Evolutionary conservation across 2,113 vertebrate species (phyloP).

Genomic region (Panurus biarmicus): DNA sequence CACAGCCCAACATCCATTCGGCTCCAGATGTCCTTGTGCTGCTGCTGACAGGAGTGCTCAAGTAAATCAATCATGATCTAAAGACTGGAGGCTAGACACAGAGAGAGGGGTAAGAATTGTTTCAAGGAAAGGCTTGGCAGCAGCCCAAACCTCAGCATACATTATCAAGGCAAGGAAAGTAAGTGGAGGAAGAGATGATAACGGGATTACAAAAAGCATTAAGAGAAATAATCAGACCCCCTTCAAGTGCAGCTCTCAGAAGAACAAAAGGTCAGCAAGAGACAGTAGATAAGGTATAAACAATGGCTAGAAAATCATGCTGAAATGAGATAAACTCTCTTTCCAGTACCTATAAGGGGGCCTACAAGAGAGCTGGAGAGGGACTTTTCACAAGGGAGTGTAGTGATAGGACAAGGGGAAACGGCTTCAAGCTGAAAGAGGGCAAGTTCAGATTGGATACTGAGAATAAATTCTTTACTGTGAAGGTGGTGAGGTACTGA

Average conservation of each 20-base stretch:
- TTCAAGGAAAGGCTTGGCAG: background rate
- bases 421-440: background rate
- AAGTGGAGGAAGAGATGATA: background rate
- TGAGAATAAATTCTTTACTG: background rate
- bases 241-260: background rate
- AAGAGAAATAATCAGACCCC: background rate
- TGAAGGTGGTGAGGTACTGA: background rate
- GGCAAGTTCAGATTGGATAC: background rate
- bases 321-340: background rate
- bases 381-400: background rate
- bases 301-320: background rate
- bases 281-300: background rate
- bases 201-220: background rate
- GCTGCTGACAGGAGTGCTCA: background rate
- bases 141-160: background rate
- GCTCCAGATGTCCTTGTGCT: background rate
- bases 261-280: background rate
- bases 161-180: background rate
- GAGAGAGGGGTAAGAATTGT: background rate
- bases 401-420: background rate
- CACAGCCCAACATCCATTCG: accelerated
- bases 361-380: background rate
- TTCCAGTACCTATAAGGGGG: background rate
- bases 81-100: background rate
- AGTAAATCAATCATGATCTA: background rate